Evolutionary conservation across 2,797 vertebrate species (phyloP).

Genomic region (Crenichthys baileyi): DNA sequence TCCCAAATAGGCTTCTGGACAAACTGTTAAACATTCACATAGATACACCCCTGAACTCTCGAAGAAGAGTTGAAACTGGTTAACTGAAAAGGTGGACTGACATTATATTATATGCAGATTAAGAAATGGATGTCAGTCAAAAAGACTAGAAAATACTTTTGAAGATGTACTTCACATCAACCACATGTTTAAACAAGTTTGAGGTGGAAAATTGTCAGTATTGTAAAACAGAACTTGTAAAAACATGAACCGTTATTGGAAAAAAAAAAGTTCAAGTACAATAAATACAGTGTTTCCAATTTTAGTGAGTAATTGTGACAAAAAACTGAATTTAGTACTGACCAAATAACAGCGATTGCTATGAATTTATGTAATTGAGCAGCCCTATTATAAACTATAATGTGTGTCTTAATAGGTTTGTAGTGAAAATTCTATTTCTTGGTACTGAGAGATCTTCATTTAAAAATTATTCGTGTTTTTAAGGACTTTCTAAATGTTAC

Average conservation of each 20-base stretch:
- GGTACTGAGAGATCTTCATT: conserved; percentile 9
- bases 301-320: not conserved
- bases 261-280: not conserved
- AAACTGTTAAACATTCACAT: too few relatives aligned
- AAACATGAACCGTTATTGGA: not conserved
- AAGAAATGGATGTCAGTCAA: too few relatives aligned
- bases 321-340: not conserved
- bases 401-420: not conserved
- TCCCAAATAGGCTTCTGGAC: too few relatives aligned
- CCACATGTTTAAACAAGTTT: too few relatives aligned
- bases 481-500: conserved; percentile 37
- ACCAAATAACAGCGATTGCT: not conserved
- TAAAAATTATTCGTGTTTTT: conserved; percentile 27
- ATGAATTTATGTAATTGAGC: not conserved
- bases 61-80: too few relatives aligned
- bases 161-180: too few relatives aligned
- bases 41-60: too few relatives aligned
- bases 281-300: not conserved
- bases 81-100: too few relatives aligned
- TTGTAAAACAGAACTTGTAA: not conserved
- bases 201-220: too few relatives aligned
- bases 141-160: too few relatives aligned
- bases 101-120: too few relatives aligned
- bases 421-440: not conserved
- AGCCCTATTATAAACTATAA: not conserved